phyloP scores from a whole-genome alignment of 2,888 invertebrate species.

The Campoplex capitator region DNA sequence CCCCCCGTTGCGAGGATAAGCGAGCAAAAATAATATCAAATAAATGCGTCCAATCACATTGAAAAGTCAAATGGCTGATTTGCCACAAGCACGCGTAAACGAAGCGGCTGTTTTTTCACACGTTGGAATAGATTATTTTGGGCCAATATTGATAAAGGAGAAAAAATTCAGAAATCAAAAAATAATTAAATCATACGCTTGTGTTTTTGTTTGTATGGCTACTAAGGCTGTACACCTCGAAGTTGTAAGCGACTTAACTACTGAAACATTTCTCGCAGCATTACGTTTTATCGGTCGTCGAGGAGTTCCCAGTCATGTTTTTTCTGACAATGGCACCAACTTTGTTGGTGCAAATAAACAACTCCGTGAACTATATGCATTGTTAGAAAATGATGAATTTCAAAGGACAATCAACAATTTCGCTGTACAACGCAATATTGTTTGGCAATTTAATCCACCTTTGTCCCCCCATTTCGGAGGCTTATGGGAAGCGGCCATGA shows the following conservation, averaged over 20 bases:
- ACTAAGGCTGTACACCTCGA: constrained; percentile 37
- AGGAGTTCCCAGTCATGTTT: constrained; percentile 55
- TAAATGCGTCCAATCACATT: too few species aligned
- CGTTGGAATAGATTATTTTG: too few species aligned
- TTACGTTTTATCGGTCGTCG: constrained; percentile 61
- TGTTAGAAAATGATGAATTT: constrained; percentile 48
- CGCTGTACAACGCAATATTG: constrained; percentile 5
- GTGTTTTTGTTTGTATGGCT: too few species aligned
- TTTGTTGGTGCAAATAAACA: constrained; percentile 66
- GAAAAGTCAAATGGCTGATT: too few species aligned
- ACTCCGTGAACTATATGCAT: constrained; percentile 50
- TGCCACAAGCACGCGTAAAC: too few species aligned
- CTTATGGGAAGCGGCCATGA: not conserved
- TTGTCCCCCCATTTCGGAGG: constrained; percentile 65
- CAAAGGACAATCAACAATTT: constrained; percentile 33
- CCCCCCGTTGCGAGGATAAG: too few species aligned
- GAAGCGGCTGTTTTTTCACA: too few species aligned
- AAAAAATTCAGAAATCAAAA: too few species aligned
- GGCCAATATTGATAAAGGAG: too few species aligned
- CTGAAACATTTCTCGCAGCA: constrained; percentile 59
- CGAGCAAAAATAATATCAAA: too few species aligned
- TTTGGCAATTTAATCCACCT: constrained; percentile 64
- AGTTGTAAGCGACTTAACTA: constrained; percentile 1
- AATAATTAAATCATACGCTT: too few species aligned
- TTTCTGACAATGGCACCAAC: constrained; percentile 67